A percentile compares a stretch with the other conserved stretches of the same genome.
Evolutionary conservation across 1,140 invertebrate genomes (phyloP).

Genomic region (Platyura marginata): DNA sequence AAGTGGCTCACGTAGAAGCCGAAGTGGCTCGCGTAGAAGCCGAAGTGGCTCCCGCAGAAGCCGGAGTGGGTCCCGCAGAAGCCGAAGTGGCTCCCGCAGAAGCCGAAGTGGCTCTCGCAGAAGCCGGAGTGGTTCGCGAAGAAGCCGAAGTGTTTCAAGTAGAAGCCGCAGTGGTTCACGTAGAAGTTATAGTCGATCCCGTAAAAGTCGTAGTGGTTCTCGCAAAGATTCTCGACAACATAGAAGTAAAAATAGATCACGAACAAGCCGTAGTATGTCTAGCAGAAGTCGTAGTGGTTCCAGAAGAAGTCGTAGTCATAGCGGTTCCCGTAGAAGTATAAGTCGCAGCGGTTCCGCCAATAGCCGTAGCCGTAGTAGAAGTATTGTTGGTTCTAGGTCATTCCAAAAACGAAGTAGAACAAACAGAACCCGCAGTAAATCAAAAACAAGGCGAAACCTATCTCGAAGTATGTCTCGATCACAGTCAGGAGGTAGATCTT

Average conservation of each 20-base stretch:
- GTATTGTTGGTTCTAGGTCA: constrained; percentile 2
- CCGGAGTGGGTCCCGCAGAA: constrained; percentile 12
- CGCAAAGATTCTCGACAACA: constrained; percentile 21
- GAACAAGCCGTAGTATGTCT: constrained; percentile 19
- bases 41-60: constrained; percentile 19
- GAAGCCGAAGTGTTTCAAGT: constrained; percentile 22
- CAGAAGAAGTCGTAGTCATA: constrained; percentile 15
- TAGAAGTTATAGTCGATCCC: constrained; percentile 14
- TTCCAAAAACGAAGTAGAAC: constrained; percentile 21
- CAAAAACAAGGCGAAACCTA: constrained; percentile 14
- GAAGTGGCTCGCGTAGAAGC: too few relatives aligned
- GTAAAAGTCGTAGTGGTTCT: constrained; percentile 25
- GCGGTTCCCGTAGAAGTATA: constrained; percentile 18
- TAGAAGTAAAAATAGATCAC: constrained; percentile 15
- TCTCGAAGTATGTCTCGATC: constrained; percentile 21
- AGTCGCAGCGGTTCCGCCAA: constrained; percentile 14
- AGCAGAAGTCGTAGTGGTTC: constrained; percentile 24
- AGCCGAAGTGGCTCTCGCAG: constrained; percentile 3
- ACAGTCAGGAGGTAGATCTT: constrained; percentile 10
- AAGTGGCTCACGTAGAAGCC: constrained; percentile 19
- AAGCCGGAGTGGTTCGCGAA: constrained; percentile 4
- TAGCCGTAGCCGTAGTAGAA: constrained; percentile 4
- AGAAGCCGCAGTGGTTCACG: constrained; percentile 24
- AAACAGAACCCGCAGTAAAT: constrained; percentile 20
- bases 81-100: constrained; percentile 7